These are phyloP conservation scores for Hippocampus comes DNA, from an alignment of 2,113 vertebrate species.

Conservation along the genomic window DNA sequence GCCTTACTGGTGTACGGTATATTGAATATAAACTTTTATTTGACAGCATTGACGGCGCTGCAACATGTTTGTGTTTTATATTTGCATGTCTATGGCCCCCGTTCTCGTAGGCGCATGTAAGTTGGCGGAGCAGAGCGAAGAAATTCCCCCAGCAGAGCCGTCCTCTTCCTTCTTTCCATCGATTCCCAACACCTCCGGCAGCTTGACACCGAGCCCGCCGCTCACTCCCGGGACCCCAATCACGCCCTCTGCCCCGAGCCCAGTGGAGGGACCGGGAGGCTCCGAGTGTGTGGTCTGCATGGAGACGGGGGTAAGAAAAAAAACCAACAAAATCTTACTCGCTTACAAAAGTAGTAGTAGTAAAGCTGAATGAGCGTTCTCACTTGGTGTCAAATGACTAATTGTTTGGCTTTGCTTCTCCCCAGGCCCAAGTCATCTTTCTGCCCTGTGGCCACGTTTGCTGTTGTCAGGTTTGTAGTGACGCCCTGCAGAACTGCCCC, in stretches of 20 bases:
- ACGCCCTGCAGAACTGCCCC: conserved; percentile 79
- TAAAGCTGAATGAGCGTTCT: neutral
- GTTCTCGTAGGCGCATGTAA: conserved; percentile 65
- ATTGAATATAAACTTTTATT: too few species aligned
- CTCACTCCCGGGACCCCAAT: conserved; percentile 60
- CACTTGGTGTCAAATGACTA: neutral
- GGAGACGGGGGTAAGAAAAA: conserved; percentile 81
- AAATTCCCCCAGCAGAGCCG: conserved; percentile 15
- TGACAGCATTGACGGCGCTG: too few species aligned
- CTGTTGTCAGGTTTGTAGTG: conserved; percentile 85
- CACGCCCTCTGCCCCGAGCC: conserved; percentile 64
- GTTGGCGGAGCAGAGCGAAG: conserved; percentile 12
- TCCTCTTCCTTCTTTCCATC: neutral
- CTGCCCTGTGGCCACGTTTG: conserved; percentile 91
- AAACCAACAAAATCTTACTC: too few species aligned
- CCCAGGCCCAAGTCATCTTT: conserved; percentile 87
- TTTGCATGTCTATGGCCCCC: neutral
- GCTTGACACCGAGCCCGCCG: conserved; percentile 49
- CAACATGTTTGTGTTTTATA: too few species aligned
- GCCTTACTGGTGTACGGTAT: too few species aligned
- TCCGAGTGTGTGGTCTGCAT: conserved; percentile 91
- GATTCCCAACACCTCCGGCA: conserved; percentile 12
- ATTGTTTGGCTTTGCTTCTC: neutral
- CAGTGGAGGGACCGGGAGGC: conserved; percentile 57
- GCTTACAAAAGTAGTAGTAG: neutral